These are phyloP conservation scores for Antheraea yamamai DNA, from an alignment of 2,888 invertebrate genomes.

Conservation along the genomic window DNA sequence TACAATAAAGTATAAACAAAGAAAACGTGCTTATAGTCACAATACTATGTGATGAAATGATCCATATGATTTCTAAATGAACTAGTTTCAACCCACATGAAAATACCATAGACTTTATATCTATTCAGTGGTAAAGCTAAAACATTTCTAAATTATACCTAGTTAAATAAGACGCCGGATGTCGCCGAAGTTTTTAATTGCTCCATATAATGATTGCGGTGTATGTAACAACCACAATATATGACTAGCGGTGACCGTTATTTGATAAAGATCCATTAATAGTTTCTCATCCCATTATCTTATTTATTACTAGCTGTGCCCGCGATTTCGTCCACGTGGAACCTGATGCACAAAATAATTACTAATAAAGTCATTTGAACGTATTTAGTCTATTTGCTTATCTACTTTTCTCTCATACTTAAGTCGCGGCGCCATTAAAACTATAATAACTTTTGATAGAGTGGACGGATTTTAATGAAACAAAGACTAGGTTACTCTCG, in stretches of 20 bases:
- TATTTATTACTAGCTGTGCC: too few species aligned
- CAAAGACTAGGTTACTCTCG: too few species aligned
- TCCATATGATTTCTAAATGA: not conserved
- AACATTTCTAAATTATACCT: not conserved
- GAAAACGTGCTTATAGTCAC: not conserved
- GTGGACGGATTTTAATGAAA: too few species aligned
- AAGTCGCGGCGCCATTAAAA: too few species aligned
- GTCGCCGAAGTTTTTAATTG: not conserved
- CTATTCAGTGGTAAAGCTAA: not conserved
- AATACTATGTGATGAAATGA: not conserved
- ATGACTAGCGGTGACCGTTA: not conserved
- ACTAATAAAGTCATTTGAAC: too few species aligned
- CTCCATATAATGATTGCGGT: not conserved
- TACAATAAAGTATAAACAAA: not conserved
- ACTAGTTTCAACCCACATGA: not conserved
- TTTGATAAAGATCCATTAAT: not conserved
- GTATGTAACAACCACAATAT: not conserved
- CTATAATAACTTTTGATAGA: too few species aligned
- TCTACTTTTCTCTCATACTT: too few species aligned
- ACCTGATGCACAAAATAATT: too few species aligned
- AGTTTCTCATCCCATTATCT: not conserved
- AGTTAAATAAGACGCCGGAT: not conserved
- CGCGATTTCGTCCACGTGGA: too few species aligned
- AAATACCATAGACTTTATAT: not conserved
- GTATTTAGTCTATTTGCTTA: too few species aligned